Evolutionary conservation across 2,113 vertebrate species (phyloP), one percentile per base, ranked within the genome.

Genomic region (Pseudorasbora parva): DNA sequence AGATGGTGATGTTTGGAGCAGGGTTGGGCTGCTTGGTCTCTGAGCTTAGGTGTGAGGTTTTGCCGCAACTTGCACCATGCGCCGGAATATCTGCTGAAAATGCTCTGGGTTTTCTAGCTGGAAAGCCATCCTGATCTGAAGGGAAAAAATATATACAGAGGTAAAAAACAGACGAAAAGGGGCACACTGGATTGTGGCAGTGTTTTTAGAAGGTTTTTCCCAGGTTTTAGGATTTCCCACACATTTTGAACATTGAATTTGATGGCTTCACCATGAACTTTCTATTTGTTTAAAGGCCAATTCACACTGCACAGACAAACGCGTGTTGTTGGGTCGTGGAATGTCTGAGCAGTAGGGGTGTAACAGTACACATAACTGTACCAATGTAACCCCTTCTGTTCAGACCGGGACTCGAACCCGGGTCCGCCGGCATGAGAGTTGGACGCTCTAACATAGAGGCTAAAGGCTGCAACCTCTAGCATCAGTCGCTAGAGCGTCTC

Each of bases 1-100:
- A 1, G 25, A 79, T 49, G 10, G 43, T 33, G 91, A 82, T 93
- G 92, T 93, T 91, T 77, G 92, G 82, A 56, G 74, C 56, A 30
- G 74, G 43, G 6, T 10, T 47, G 59, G 8, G 21, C 15, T 30
- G 57, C 12, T 73, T 71, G 54, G 59, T 82, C 74, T 30, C 10
- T 45, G 62, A 71, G 49, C 68, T 62, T 17, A 17, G 23, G 25
- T 77, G 27, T 47, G n/a, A 30, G 6, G 47, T 45, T 37, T 78
- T 69, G 30, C 75, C 75, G 64, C 45, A 12, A n/a, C 76, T 41
- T 54, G 76, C 64, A 33, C 27, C 21, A 45, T 78, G 81, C 10
- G 45, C 56, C 19, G 33, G 41, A 30, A 27, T 3, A 49, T 17
- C 14, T 27, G 7, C 43, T 17, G n/a, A 27, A 79, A 64, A 4